These are phyloP conservation scores for Orthosia gracilis DNA, from an alignment of 2,888 invertebrate genomes.

Conservation along the genomic window DNA sequence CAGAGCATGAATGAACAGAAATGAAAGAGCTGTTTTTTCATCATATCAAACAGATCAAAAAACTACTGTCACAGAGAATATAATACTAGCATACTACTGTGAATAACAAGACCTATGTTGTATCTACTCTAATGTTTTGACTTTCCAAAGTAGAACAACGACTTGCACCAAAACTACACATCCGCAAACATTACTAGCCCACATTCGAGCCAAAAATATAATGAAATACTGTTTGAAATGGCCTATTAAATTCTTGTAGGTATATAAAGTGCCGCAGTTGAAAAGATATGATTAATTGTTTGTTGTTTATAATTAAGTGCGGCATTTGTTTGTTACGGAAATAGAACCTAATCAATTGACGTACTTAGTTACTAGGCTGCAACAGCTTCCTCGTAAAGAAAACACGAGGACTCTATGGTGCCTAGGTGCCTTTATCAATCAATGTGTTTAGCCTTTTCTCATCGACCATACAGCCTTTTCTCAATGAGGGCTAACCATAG, in stretches of 20 bases:
- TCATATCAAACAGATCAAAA: constrained; percentile 14
- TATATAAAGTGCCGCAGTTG: constrained; percentile 10
- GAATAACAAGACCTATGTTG: constrained; percentile 17
- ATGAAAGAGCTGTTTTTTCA: background rate
- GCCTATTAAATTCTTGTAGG: constrained; percentile 39
- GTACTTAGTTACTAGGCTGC: background rate
- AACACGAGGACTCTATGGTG: background rate
- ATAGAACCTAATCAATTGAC: constrained; percentile 21
- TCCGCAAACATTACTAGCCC: constrained; percentile 58
- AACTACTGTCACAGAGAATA: too few relatives aligned
- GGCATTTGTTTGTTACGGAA: constrained; percentile 32
- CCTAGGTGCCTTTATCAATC: too few relatives aligned
- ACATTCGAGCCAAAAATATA: constrained; percentile 52
- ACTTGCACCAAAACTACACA: constrained; percentile 58
- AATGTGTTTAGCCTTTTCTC: too few relatives aligned
- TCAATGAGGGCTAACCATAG: too few relatives aligned
- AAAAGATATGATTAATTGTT: constrained; percentile 27
- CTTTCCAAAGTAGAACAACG: constrained; percentile 55
- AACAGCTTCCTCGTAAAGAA: constrained; percentile 20
- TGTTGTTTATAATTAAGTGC: constrained; percentile 10
- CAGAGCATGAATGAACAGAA: background rate
- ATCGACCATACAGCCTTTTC: too few relatives aligned
- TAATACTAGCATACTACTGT: too few relatives aligned
- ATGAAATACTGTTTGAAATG: constrained; percentile 41
- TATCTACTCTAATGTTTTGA: constrained; percentile 41